Conservation (phyloP, 2,888 invertebrate species). For the Branchipolynoe longqiensis region DNA sequence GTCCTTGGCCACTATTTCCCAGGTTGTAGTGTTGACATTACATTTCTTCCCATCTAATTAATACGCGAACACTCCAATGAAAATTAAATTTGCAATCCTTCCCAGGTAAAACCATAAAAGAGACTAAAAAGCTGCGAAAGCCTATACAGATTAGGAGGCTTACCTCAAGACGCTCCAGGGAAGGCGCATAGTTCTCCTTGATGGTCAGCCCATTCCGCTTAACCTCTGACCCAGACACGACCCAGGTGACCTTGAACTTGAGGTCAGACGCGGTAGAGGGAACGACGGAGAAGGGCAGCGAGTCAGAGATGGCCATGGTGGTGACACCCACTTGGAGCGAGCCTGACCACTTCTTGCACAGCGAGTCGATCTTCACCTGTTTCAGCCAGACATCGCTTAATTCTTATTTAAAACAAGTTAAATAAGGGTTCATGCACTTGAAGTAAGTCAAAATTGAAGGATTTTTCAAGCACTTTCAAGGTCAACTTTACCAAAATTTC, state of each 20-base stretch:
- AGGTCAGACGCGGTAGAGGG: constrained; percentile 77
- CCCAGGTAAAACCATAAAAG: too few relatives aligned
- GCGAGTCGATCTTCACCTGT: constrained; percentile 88
- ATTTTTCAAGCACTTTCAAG: background rate
- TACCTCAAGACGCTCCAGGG: constrained; percentile 90
- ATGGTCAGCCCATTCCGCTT: constrained; percentile 86
- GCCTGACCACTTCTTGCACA: constrained; percentile 95
- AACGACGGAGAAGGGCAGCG: constrained; percentile 84
- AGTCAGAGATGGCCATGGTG: constrained; percentile 86
- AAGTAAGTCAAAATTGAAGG: background rate
- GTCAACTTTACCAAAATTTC: background rate
- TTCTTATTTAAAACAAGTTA: background rate
- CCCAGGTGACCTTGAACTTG: constrained; percentile 77
- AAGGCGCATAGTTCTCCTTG: constrained; percentile 87
- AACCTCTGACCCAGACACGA: constrained; percentile 86
- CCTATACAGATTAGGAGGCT: too few relatives aligned
- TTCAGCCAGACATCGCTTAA: background rate
- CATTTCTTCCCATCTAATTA: too few relatives aligned
- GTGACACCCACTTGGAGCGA: constrained; percentile 95
- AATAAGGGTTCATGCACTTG: too few relatives aligned
- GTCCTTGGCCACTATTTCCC: too few relatives aligned
- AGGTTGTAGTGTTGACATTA: too few relatives aligned
- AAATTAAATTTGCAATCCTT: too few relatives aligned
- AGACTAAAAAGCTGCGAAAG: too few relatives aligned
- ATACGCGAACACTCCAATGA: too few relatives aligned